These are phyloP conservation scores for Heliconius hortense DNA, from an alignment of 2,888 invertebrate species.

Conservation along the genomic window DNA sequence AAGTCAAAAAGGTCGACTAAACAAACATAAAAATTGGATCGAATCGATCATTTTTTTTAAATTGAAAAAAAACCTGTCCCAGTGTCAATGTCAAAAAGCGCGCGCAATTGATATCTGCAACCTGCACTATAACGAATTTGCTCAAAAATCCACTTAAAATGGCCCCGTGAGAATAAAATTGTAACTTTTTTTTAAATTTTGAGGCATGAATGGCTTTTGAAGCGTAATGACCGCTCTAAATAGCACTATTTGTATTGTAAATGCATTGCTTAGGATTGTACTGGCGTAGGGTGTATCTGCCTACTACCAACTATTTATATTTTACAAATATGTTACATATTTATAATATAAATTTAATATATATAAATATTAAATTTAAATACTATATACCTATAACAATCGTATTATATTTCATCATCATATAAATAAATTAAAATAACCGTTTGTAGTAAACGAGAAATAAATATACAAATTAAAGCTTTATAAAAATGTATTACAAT, in stretches of 20 bases:
- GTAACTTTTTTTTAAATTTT: slow-evolving; percentile 50
- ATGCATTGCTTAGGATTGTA: slow-evolving; percentile 52
- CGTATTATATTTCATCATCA: too few species aligned
- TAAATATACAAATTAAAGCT: not conserved
- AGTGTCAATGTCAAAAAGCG: slow-evolving; percentile 48
- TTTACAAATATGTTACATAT: not conserved
- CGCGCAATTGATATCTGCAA: slow-evolving; percentile 48
- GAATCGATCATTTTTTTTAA: slow-evolving; percentile 69
- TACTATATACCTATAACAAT: not conserved
- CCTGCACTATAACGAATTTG: slow-evolving; percentile 64
- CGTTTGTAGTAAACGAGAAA: too few species aligned
- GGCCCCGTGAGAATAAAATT: slow-evolving; percentile 63
- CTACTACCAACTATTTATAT: not conserved
- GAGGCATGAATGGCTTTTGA: slow-evolving; percentile 69
- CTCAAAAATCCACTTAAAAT: slow-evolving; percentile 52
- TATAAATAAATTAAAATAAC: not conserved
- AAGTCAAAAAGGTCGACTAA: slow-evolving; percentile 56
- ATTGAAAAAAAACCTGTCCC: slow-evolving; percentile 48
- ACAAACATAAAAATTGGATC: slow-evolving; percentile 72
- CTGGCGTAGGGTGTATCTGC: slow-evolving; percentile 37
- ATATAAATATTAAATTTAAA: not conserved
- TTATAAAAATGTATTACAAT: not conserved
- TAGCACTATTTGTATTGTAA: slow-evolving; percentile 73
- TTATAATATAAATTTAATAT: too few species aligned
- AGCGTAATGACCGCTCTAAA: slow-evolving; percentile 71